Evolutionary conservation across 2,113 vertebrate genomes (phyloP), one percentile per base, ranked within the genome.

Genomic region (Mesocricetus auratus): DNA sequence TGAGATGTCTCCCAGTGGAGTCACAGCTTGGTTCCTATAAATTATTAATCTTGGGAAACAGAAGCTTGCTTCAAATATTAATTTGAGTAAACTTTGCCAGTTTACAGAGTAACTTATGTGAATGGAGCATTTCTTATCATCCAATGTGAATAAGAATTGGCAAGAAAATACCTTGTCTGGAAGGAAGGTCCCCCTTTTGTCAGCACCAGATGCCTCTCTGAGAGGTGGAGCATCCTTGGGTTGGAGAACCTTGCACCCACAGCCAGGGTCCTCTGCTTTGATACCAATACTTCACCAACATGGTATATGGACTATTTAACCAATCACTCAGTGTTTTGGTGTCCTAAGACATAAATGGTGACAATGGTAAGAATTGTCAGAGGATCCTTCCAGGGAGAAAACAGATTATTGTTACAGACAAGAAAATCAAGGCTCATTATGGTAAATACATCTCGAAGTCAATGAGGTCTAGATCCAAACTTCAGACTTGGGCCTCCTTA

Each of bases 51-150:
- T 90, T 82, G 68, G 45, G 47, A 66, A 96, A 97, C 60, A 93
- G 91, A 91, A 78, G 8, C 73, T 94, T 94, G 86, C 92, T 94
- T 97, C 87, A 96, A 89, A 98, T 96, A 95, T 94, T 96, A 96
- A 94, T 97, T 95, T 93, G 60, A 83, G 68, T 93, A 77, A 92
- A 95, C 53, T 87, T 94, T 53, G 39, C 66, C 89, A 75, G 85
- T 96, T 93, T 92, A 89, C 36, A 56, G 60, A 92, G 71, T 86
- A 92, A 89, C 58, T 94, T 94, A 77, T 11, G 3, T 94, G 94
- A 96, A 50, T 75, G 66, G 85, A 90, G 64, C 22, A 53, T 64
- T 22, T 77, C 68, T 89, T 86, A 53, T 82, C 53, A 68, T 69
- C 58, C 60, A 69, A 83, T 29, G 3, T 77, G 93, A 97, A 47